phyloP scores from a whole-genome alignment of 2,113 vertebrate species.

The Rhizomys pruinosus region DNA sequence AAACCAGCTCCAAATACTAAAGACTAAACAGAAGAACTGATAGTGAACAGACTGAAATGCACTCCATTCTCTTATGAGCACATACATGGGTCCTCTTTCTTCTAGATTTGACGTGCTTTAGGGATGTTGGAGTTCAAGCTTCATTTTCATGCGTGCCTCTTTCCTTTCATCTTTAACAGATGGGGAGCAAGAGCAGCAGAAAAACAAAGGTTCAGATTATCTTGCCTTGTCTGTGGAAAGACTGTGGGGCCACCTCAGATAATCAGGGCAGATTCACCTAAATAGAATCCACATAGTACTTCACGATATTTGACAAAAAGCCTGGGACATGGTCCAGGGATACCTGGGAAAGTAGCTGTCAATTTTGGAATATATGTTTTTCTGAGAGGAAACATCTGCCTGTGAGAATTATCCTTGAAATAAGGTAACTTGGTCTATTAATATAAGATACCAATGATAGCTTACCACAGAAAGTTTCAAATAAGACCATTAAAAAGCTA shows the following conservation, averaged over 20 bases:
- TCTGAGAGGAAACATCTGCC: background rate
- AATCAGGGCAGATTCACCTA: background rate
- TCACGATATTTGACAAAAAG: background rate
- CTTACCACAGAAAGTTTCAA: constrained; percentile 28
- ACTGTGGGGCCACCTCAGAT: background rate
- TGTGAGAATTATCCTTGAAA: too few relatives aligned
- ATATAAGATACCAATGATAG: background rate
- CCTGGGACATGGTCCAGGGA: background rate
- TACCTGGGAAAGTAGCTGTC: background rate
- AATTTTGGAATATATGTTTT: background rate
- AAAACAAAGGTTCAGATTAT: background rate
- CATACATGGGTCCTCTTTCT: background rate
- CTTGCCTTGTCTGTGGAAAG: background rate
- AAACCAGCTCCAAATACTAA: background rate
- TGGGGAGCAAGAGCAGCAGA: background rate
- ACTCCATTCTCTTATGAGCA: background rate
- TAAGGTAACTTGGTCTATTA: background rate
- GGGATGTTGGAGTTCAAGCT: too few relatives aligned
- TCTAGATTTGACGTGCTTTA: background rate
- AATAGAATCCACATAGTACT: background rate
- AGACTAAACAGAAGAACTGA: background rate
- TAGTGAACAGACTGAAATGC: background rate
- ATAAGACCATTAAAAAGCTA: constrained; percentile 21
- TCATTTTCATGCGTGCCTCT: background rate
- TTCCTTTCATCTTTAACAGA: constrained; percentile 26